Evolutionary conservation across 2,113 vertebrate genomes (phyloP).

Genomic region (Hydrolagus affinis): DNA sequence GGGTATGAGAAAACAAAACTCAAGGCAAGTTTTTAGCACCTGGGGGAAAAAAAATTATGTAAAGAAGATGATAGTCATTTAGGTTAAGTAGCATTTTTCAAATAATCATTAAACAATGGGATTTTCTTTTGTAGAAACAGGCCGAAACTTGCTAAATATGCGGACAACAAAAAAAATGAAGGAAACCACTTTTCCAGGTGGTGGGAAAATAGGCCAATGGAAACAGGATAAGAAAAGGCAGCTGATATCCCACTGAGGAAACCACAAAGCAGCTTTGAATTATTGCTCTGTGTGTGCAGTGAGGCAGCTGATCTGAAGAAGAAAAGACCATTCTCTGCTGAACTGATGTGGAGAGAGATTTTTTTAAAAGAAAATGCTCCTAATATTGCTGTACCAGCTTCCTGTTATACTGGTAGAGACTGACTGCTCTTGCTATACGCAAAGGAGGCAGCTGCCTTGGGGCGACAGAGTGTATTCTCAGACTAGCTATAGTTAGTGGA

Average conservation of each 20-base stretch:
- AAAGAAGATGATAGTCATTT: neutral
- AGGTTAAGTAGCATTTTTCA: neutral
- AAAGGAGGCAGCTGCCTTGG: neutral
- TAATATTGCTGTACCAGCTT: neutral
- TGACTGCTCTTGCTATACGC: neutral
- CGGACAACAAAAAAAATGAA: neutral
- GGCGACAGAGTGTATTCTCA: no score
- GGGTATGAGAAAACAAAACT: neutral
- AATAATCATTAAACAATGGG: neutral
- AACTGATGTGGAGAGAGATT: neutral
- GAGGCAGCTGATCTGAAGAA: neutral
- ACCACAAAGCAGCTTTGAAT: slow-evolving; percentile 14
- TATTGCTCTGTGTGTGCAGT: neutral
- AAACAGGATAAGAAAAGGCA: slow-evolving; percentile 1
- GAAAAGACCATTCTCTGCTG: slow-evolving; percentile 12
- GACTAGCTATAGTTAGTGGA: no score
- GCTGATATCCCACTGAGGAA: slow-evolving; percentile 1
- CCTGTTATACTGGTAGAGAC: neutral
- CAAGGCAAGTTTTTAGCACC: neutral
- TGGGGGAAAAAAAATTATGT: neutral
- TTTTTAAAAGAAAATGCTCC: neutral
- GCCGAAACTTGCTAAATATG: neutral
- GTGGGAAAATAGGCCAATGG: neutral
- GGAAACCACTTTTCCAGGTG: slow-evolving; percentile 21
- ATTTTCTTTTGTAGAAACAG: neutral